phyloP scores from a whole-genome alignment of 2,113 vertebrate genomes.

The Ovis aries region ARS-UI_Ramb_v3.0 NC_056055.1:241919001-241919500 shows the following conservation, averaged over 20 bases:
- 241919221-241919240: slow-evolving; percentile 14
- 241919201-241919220: background rate
- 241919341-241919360: background rate
- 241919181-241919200: background rate
- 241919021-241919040: background rate
- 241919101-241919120: background rate
- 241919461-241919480: background rate
- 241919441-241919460: background rate
- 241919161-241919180: background rate
- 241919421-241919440: background rate
- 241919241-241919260: background rate
- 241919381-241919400: background rate
- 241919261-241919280: background rate
- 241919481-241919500: background rate
- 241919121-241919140: background rate
- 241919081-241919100: background rate
- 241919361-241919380: background rate
- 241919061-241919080: background rate
- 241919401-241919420: background rate
- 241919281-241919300: slow-evolving; percentile 4
- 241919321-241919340: background rate
- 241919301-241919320: background rate
- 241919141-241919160: background rate
- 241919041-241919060: background rate
- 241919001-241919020: background rate